Evolutionary conservation across 2,797 vertebrate genomes (phyloP).

Genomic region (Scyliorhinus canicula): DNA sequence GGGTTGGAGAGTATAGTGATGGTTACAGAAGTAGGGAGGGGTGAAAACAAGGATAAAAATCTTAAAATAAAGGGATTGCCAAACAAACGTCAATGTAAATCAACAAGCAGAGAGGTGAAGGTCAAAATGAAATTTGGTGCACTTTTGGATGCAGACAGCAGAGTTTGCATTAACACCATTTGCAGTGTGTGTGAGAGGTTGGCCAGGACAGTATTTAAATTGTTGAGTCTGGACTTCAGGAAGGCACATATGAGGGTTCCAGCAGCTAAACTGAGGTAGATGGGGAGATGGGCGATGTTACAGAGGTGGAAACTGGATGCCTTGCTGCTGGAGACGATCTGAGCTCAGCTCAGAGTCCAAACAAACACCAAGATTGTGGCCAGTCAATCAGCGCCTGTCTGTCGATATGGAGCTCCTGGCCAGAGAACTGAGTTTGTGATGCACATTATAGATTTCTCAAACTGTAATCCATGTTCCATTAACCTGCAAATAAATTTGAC

Average conservation of each 20-base stretch:
- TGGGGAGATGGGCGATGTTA: background rate
- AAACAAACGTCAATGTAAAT: background rate
- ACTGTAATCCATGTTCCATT: background rate
- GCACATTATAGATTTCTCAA: background rate
- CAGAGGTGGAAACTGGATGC: background rate
- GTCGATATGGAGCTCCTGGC: no score
- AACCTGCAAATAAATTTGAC: background rate
- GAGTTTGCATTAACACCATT: background rate
- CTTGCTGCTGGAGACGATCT: background rate
- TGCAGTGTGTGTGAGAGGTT: background rate
- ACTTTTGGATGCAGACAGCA: background rate
- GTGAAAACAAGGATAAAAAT: background rate
- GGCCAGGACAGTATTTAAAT: background rate
- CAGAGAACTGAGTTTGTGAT: background rate
- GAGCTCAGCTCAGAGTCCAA: background rate
- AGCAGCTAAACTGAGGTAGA: background rate
- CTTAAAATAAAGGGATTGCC: background rate
- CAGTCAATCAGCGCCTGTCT: no score
- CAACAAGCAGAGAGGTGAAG: background rate
- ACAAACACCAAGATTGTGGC: background rate
- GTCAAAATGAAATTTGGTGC: background rate
- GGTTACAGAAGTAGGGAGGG: background rate
- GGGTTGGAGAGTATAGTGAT: background rate
- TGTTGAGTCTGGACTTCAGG: background rate
- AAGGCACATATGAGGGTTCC: background rate